These are phyloP conservation scores for Trachythela sp. DNA, from an alignment of 64 coral and sea anemone species.

Conservation along the genomic window DNA sequence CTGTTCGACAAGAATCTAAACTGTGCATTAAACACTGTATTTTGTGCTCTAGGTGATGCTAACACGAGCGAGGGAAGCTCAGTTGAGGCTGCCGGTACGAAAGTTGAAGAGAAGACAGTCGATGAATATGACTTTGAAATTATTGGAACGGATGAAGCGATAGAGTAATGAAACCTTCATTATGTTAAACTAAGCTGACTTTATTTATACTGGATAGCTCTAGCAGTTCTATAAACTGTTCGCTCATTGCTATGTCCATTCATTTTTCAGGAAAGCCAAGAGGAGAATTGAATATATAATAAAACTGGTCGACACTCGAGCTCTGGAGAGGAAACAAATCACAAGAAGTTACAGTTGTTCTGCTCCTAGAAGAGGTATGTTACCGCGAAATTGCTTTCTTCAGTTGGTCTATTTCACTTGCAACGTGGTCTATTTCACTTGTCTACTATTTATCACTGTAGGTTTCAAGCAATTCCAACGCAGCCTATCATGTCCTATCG, in stretches of 20 bases:
- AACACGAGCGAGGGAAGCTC: no score
- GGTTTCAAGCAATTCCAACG: neutral
- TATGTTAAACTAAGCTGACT: no score
- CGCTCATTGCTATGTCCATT: neutral
- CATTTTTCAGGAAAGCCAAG: neutral
- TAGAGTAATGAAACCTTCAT: neutral
- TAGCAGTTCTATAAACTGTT: no score
- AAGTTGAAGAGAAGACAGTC: no score
- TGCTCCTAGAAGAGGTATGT: neutral
- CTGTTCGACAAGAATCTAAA: no score
- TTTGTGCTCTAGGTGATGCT: no score
- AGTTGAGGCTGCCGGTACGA: no score
- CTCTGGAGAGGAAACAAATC: neutral
- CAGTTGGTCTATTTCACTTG: neutral
- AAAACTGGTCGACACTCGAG: neutral
- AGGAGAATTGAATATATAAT: neutral
- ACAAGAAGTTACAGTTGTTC: neutral
- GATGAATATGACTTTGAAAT: neutral
- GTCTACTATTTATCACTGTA: neutral
- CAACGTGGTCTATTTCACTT: neutral
- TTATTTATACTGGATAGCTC: no score
- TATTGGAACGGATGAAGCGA: neutral
- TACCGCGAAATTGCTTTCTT: neutral
- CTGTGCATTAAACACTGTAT: no score
- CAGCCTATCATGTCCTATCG: neutral